A percentile compares a stretch with the other conserved stretches of the same genome.
Conservation (phyloP, 1,140 invertebrate genomes). For the Ctenoplectra terminalis region DNA sequence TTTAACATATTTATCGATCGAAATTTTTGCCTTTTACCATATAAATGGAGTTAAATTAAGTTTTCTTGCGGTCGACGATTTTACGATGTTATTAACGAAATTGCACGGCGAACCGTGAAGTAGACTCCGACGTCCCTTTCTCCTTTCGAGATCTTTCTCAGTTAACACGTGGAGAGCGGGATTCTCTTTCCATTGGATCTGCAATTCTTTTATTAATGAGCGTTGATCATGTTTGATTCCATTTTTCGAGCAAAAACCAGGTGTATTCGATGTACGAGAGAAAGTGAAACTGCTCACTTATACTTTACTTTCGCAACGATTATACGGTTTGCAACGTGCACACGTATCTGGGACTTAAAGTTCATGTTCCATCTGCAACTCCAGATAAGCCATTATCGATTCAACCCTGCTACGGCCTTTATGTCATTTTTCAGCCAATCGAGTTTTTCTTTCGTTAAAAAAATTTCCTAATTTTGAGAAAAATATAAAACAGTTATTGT, state of each 20-base stretch:
- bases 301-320: constrained; percentile 2
- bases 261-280: neutral
- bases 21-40: neutral
- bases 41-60: neutral
- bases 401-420: no score
- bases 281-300: constrained; percentile 5
- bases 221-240: neutral
- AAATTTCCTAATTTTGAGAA: no score
- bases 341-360: neutral
- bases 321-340: neutral
- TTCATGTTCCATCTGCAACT: neutral
- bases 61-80: neutral
- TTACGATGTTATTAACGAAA: constrained; percentile 4
- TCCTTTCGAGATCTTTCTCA: neutral
- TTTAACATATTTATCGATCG: neutral
- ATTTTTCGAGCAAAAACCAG: neutral
- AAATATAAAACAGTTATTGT: no score
- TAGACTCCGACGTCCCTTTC: neutral
- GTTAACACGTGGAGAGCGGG: neutral
- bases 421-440: no score
- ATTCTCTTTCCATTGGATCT: no score
- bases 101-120: constrained; percentile 3
- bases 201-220: neutral
- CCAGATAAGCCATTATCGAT: no score
- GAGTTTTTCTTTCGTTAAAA: no score